Evolutionary conservation across 2,888 invertebrate genomes (phyloP), one percentile per base, ranked within the genome.

Genomic region (Arctia plantaginis): DNA sequence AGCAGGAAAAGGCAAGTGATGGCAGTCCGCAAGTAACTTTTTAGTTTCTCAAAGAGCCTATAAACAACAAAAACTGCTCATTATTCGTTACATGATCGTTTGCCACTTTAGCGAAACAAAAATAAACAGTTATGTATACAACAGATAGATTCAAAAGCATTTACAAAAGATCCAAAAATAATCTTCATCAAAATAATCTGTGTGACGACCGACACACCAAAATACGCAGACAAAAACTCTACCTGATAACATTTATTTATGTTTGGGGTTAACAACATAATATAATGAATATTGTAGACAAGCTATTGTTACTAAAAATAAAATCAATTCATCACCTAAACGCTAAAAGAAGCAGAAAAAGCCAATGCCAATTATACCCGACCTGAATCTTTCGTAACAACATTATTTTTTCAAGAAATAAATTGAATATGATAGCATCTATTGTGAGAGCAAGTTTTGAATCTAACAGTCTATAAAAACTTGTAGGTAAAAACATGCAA

Each of bases 401-500:
- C n/a, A 30, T 20, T 41, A 30, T 35, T 66, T 74, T 69, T 59
- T 20, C 27, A 33, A 30, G 41, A 71, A 75, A 72, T 77, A 75
- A 74, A 77, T 81, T 85, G 67, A 62, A 78, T 71, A 62, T 44
- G 69, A 74, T 78, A 47, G 41, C 55, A 15, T 35, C 44, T 65
- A 62, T 76, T 78, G 73, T 80, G 78, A 75, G 73, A 81, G 71
- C 59, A 51, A 74, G 69, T 77, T 78, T 64, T 75, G 75, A 85
- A 77, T 82, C 62, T 75, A 76, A 80, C 74, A 76, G 74, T 66
- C 71, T 51, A 72, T 74, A 70, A 77, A 82, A 84, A 77, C 76
- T 74, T 70, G 59, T 66, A 20, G 59, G 77, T 82, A 77, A 80
- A 81, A 59, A 76, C 80, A 78, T 78, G 82, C 80, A 82, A 79